phyloP scores from a whole-genome alignment of 1,140 invertebrate species.

The Dendroctonus ponderosae region DNA sequence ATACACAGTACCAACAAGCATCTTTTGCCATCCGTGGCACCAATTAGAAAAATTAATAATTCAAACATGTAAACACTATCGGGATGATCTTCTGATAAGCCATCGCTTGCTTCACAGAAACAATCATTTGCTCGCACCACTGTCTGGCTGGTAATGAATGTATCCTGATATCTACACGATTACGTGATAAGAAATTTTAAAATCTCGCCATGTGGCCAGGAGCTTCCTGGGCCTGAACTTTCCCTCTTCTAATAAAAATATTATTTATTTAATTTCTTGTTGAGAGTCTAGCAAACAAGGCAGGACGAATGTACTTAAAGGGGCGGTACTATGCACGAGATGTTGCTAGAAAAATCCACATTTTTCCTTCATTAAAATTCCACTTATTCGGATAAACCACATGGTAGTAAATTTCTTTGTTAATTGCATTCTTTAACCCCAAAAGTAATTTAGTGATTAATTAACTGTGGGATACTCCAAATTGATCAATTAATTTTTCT shows the following conservation, averaged over 20 bases:
- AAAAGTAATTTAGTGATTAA: too few relatives aligned
- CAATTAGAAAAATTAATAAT: not conserved
- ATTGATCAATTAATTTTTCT: too few relatives aligned
- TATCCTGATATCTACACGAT: not conserved
- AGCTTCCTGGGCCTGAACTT: not conserved
- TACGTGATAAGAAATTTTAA: slow-evolving; percentile 3
- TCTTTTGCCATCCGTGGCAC: too few relatives aligned
- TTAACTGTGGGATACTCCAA: too few relatives aligned
- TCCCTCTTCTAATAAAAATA: slow-evolving; percentile 21
- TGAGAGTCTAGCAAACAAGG: slow-evolving; percentile 2
- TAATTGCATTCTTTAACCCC: too few relatives aligned
- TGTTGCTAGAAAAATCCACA: not conserved
- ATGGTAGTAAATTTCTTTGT: too few relatives aligned
- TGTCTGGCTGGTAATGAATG: slow-evolving; percentile 1
- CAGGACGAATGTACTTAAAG: not conserved
- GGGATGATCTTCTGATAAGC: not conserved
- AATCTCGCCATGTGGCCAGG: not conserved
- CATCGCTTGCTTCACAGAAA: slow-evolving; percentile 1
- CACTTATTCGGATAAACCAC: too few relatives aligned
- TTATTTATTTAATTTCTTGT: slow-evolving; percentile 17
- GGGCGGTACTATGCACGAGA: slow-evolving; percentile 1
- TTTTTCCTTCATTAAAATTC: too few relatives aligned
- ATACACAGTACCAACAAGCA: too few relatives aligned
- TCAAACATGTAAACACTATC: not conserved
- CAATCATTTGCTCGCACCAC: not conserved